phyloP scores from a whole-genome alignment of 2,888 invertebrate species.

The Hybos culiciformis region DNA sequence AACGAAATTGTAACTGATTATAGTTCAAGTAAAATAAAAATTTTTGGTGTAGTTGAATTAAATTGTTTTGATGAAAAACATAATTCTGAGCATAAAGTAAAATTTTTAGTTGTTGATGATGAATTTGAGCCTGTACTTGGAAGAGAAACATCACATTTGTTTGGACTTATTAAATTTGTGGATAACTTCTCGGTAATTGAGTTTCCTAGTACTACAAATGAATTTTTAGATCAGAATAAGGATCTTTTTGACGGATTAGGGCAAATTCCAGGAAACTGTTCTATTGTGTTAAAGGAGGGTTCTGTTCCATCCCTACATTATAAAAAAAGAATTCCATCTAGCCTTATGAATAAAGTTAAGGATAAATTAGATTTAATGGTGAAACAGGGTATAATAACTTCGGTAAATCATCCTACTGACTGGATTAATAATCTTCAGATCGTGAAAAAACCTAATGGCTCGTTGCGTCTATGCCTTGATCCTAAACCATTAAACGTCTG shows the following conservation, averaged over 20 bases:
- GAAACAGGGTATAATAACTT: constrained; percentile 4
- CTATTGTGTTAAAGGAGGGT: no score
- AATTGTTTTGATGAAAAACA: no score
- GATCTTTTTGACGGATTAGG: background rate
- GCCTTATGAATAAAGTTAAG: constrained; percentile 3
- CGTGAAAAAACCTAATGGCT: constrained; percentile 2
- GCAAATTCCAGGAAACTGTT: constrained; percentile 2
- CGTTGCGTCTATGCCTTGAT: constrained; percentile 8
- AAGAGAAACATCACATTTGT: background rate
- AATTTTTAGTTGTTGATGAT: constrained; percentile 7
- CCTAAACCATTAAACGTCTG: constrained; percentile 9
- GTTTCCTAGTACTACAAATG: no score
- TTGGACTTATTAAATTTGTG: constrained; percentile 2
- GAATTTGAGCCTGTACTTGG: constrained; percentile 2
- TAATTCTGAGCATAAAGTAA: no score
- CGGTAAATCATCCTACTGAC: constrained; percentile 10
- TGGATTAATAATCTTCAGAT: constrained; percentile 11
- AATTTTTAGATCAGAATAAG: no score
- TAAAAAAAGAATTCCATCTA: constrained; percentile 4
- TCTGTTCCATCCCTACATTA: background rate
- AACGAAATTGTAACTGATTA: no score
- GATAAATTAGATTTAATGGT: constrained; percentile 6
- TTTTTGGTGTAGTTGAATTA: constrained; percentile 4
- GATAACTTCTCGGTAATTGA: background rate
- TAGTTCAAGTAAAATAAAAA: no score